phyloP scores from a whole-genome alignment of 1,140 invertebrate genomes.

The Pseudomyrmex concolor region DNA sequence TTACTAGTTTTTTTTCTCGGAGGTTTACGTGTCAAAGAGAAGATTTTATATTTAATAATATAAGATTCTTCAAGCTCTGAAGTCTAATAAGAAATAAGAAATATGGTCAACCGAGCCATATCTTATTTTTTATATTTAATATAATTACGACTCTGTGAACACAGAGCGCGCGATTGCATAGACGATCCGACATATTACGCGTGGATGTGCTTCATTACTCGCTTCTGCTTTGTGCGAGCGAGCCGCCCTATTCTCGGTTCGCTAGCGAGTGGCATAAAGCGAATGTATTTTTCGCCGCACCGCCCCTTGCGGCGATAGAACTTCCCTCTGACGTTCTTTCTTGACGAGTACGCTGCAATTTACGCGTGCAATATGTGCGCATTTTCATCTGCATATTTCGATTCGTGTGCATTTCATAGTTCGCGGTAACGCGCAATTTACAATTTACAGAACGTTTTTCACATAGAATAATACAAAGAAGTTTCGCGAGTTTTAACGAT shows the following conservation, averaged over 20 bases:
- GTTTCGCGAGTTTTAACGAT: neutral
- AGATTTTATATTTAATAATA: neutral
- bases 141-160: neutral
- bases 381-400: neutral
- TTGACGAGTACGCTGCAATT: slow-evolving; percentile 20
- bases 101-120: too few species aligned
- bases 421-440: too few species aligned
- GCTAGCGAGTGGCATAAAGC: neutral
- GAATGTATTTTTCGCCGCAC: slow-evolving; percentile 5
- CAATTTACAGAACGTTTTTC: too few species aligned
- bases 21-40: neutral
- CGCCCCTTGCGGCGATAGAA: neutral
- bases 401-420: too few species aligned
- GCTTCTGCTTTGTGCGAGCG: slow-evolving; percentile 47
- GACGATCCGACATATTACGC: slow-evolving; percentile 34
- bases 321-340: neutral
- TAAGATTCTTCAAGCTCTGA: too few species aligned
- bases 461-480: neutral
- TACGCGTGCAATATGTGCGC: neutral
- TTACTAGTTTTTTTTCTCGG: neutral
- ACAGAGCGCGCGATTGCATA: slow-evolving; percentile 25
- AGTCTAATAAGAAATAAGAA: too few species aligned
- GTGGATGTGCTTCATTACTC: slow-evolving; percentile 42
- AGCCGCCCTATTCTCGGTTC: slow-evolving; percentile 47
- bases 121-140: neutral